Base-by-base conservation (phyloP, 2,888 invertebrate species). In the Brachyopa scutellaris region DNA sequence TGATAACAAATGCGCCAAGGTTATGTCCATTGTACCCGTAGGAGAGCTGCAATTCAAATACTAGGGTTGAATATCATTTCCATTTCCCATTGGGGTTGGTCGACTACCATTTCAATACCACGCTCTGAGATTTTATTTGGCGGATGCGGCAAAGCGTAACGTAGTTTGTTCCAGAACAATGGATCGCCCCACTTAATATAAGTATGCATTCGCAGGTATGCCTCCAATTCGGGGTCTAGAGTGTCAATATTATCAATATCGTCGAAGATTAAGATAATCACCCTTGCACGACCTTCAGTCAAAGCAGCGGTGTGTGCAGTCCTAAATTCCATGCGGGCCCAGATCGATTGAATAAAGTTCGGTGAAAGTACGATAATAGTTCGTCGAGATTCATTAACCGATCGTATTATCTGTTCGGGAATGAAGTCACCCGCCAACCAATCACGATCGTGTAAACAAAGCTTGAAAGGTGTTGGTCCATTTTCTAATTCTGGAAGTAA, bases 181-280 rank as follows among this genome's bases (percentile, higher is more conserved):
- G 94, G 94, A 87, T 96, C 95, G 8, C 94, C 95, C 95, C 95
- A 95, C 86, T 94, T 94, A 26, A 96, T 92, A 87, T 96, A 96
- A 0, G 96, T 96, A 88, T 95, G 95, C 89, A 93, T 94, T 77
- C 92, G 92, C 4, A 96, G 90, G 87, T 96, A 96, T 0, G 93
- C 92, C 87, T 93, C 92, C 51, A 95, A 91, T 85, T 95, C 95
- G 0, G 93, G 91, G 86, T 95, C 95, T 72, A 95, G 90, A 76
- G 92, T 91, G 23, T 93, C 92, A 31, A 91, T 91, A 1, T 93
- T 91, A 2, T 93, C 92, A 33, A 95, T 92, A 62, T 95, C 95
- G 13, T 95, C 94, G 85, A 94, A 93, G 8, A 96, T 90, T n/a
- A 97, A 92, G 2, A 96, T 92, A 45, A 96, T 94, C 0, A 95